Evolutionary conservation across 2,113 vertebrate species (phyloP).

Genomic region (Psephotus haematonotus): DNA sequence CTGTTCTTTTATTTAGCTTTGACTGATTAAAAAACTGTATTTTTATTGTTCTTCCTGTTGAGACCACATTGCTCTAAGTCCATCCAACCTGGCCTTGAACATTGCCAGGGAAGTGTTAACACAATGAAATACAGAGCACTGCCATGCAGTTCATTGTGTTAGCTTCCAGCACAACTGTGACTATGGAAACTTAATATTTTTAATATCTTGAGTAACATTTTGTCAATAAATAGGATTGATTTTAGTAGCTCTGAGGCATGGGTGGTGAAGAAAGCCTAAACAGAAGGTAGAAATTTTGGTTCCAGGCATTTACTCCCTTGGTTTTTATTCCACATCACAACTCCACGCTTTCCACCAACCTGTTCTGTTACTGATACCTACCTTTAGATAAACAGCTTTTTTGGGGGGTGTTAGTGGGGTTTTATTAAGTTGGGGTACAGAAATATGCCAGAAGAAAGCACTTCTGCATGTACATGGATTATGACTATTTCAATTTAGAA

Average conservation of each 20-base stretch:
- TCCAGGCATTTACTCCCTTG: neutral
- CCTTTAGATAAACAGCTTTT: neutral
- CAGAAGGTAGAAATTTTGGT: neutral
- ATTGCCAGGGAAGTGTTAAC: neutral
- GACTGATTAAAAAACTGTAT: too few relatives aligned
- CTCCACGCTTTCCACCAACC: neutral
- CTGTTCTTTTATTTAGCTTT: neutral
- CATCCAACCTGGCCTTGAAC: neutral
- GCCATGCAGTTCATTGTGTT: neutral
- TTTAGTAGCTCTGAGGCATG: neutral
- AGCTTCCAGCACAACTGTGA: neutral
- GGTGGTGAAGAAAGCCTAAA: neutral
- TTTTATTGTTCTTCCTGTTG: neutral
- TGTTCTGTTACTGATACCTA: neutral
- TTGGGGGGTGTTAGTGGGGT: rapidly evolving
- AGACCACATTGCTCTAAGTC: neutral
- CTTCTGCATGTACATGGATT: neutral
- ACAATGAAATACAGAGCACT: neutral
- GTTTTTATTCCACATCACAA: neutral
- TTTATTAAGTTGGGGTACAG: neutral
- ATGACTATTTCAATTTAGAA: neutral
- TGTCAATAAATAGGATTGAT: neutral
- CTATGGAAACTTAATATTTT: neutral
- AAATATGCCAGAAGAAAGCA: neutral
- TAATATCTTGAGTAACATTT: neutral